phyloP scores from a whole-genome alignment of 2,797 vertebrate genomes.

The Myotis myotis region DNA sequence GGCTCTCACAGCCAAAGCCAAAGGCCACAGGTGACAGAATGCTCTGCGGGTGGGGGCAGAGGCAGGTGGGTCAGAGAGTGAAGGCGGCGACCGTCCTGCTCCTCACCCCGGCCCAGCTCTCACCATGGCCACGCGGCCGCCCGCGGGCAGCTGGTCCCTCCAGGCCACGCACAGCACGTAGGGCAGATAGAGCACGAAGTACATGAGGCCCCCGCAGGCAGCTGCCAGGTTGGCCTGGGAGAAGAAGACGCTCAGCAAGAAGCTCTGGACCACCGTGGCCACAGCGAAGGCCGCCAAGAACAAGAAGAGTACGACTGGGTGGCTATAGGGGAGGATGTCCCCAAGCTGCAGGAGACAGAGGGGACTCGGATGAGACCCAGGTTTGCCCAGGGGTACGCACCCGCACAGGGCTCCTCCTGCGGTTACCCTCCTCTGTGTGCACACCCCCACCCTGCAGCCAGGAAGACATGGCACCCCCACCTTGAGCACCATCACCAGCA shows the following conservation, averaged over 20 bases:
- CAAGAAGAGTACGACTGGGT: slow-evolving; percentile 89
- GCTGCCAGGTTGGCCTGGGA: slow-evolving; percentile 92
- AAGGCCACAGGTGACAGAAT: slow-evolving; percentile 95
- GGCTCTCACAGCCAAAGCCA: slow-evolving; percentile 94
- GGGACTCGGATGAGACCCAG: fast-evolving
- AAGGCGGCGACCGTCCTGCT: fast-evolving
- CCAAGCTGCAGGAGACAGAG: slow-evolving; percentile 83
- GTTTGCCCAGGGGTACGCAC: fast-evolving
- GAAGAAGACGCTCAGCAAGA: slow-evolving; percentile 94
- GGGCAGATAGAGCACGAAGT: slow-evolving; percentile 92
- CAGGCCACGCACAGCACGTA: slow-evolving; percentile 93
- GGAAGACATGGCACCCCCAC: slow-evolving; percentile 67
- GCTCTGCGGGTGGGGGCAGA: slow-evolving; percentile 84
- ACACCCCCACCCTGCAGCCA: fast-evolving
- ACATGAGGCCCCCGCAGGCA: slow-evolving; percentile 91
- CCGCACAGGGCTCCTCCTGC: fast-evolving
- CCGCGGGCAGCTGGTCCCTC: slow-evolving; percentile 88
- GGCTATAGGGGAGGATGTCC: slow-evolving; percentile 92
- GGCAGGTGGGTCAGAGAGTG: fast-evolving
- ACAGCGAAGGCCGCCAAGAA: slow-evolving; percentile 91
- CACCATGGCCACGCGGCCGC: slow-evolving; percentile 85
- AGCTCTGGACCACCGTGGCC: slow-evolving; percentile 94
- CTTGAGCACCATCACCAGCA: slow-evolving; percentile 92
- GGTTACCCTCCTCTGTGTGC: fast-evolving
- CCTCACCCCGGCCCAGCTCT: slow-evolving; percentile 50